Conservation (phyloP, 2,797 vertebrate genomes). For the Agapornis canus region DNA sequence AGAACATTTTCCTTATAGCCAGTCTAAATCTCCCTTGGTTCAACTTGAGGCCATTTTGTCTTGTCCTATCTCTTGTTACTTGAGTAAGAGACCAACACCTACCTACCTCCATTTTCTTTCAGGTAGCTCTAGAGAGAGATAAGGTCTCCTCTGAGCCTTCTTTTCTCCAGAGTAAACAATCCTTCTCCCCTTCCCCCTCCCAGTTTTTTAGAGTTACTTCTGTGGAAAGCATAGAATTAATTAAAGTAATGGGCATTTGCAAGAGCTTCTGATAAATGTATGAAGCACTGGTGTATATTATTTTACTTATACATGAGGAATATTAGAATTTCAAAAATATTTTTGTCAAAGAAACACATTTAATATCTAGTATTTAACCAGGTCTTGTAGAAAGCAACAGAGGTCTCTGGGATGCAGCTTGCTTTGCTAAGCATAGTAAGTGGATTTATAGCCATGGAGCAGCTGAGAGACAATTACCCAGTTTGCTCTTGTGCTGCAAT, state of each 20-base stretch:
- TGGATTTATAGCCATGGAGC: not conserved
- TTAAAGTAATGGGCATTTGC: too few species aligned
- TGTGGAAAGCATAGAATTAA: not conserved
- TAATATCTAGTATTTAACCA: not conserved
- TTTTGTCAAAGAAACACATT: not conserved
- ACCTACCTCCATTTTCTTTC: accelerated
- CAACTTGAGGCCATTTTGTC: not conserved
- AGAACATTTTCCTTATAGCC: not conserved
- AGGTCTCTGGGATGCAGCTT: not conserved
- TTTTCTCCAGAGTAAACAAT: not conserved
- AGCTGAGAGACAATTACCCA: not conserved
- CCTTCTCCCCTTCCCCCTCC: too few species aligned
- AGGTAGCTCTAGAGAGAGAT: not conserved
- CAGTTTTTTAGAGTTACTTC: too few species aligned
- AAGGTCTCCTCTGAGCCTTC: not conserved
- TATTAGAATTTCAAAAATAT: not conserved
- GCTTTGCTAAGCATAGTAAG: not conserved
- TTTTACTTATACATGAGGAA: not conserved
- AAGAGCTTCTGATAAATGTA: not conserved
- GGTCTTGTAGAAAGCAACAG: not conserved
- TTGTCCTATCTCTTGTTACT: accelerated
- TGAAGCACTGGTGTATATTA: not conserved
- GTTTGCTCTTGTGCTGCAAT: not conserved
- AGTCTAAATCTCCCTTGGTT: accelerated
- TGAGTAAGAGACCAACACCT: not conserved